Conservation (phyloP, 2,113 vertebrate genomes). For the Anarrhichthys ocellatus region DNA sequence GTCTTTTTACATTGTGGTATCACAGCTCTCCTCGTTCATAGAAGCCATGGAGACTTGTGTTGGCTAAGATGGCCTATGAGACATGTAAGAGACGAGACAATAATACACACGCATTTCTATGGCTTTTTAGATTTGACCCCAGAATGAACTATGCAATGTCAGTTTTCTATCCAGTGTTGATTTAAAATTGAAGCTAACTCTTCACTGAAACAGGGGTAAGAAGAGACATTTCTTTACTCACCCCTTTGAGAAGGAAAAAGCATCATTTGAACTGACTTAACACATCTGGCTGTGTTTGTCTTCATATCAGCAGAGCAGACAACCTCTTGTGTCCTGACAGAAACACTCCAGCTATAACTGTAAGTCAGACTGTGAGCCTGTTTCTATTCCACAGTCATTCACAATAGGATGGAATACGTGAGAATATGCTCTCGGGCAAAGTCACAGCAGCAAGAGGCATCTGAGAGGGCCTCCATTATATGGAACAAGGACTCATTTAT, state of each 20-base stretch:
- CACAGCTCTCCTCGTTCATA: not conserved
- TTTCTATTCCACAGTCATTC: constrained; percentile 70
- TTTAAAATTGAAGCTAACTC: not conserved
- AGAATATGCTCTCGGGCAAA: constrained; percentile 75
- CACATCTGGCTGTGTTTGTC: constrained; percentile 38
- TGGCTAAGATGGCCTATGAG: not conserved
- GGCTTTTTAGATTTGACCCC: not conserved
- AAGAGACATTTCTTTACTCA: not conserved
- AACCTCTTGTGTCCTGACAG: constrained; percentile 52
- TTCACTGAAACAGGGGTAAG: not conserved
- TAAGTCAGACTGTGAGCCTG: constrained; percentile 68
- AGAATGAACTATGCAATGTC: not conserved
- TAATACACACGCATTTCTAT: not conserved
- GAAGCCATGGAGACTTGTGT: not conserved
- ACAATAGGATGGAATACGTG: constrained; percentile 69
- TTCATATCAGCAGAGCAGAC: constrained; percentile 53
- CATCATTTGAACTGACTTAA: constrained; percentile 24
- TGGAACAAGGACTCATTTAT: constrained; percentile 80
- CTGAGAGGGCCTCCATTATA: constrained; percentile 75
- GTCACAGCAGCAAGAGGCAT: constrained; percentile 61
- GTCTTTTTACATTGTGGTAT: not conserved
- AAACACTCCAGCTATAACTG: constrained; percentile 79
- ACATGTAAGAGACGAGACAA: not conserved
- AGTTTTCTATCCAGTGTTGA: not conserved
- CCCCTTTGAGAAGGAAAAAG: not conserved